A percentile compares a stretch with the other conserved stretches of the same genome.
phyloP scores from a whole-genome alignment of 2,888 invertebrate species.

The Stegophylla sp. region DNA sequence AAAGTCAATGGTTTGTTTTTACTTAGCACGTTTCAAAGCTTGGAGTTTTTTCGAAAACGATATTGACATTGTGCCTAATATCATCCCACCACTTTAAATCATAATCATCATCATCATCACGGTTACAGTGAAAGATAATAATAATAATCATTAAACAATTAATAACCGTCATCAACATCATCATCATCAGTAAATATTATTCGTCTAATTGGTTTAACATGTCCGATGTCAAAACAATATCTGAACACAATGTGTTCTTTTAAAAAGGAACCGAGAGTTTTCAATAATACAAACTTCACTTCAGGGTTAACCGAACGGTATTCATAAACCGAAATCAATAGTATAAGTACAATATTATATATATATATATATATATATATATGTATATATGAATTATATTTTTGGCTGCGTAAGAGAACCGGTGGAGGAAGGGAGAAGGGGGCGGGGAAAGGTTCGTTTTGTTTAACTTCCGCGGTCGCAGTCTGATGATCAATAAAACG shows the following conservation, averaged over 20 bases:
- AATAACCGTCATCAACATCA: background rate
- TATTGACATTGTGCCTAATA: background rate
- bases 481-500: constrained; percentile 40
- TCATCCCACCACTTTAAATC: background rate
- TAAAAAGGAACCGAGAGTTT: background rate
- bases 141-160: background rate
- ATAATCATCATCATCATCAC: background rate
- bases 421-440: no score
- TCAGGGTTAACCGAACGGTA: background rate
- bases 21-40: no score
- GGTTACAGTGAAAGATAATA: background rate
- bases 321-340: constrained; percentile 19
- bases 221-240: constrained; percentile 13
- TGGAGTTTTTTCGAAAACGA: no score
- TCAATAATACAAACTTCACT: constrained; percentile 22
- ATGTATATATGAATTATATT: no score
- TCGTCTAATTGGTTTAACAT: constrained; percentile 20
- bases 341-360: no score
- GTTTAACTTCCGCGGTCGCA: constrained; percentile 17
- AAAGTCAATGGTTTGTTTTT: no score
- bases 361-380: no score
- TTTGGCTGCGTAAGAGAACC: constrained; percentile 3
- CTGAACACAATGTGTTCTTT: constrained; percentile 3
- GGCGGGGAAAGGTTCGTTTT: constrained; percentile 35
- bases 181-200: constrained; percentile 15